Evolutionary conservation across 2,113 vertebrate species (phyloP), one percentile per base, ranked within the genome.

Genomic region (Psephotus haematonotus): DNA sequence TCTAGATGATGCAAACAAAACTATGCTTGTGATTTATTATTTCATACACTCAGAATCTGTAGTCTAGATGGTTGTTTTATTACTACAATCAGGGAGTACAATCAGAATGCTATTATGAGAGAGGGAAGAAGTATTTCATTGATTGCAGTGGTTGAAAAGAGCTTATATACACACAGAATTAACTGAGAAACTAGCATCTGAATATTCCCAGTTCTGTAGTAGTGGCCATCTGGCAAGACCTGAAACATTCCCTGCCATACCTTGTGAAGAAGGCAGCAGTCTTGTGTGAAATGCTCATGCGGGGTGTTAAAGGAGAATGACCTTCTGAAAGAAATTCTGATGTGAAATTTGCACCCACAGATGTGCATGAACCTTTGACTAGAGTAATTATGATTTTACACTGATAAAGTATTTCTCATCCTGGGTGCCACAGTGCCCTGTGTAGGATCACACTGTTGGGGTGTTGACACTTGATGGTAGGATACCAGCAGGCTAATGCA

Each of bases 21-120:
- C 64, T n/a, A 68, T 41, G 19, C 64, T 75, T 92, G 31, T 94
- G 86, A 92, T 94, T 93, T 81, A 88, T 94, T 95, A 92, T 96
- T 95, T 4, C 17, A 0, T 11, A 52, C 31, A 7, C 4, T 60
- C 24, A 68, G 80, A 28, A 72, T 84, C 70, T 79, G 68, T 82
- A 78, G 69, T 35, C 57, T 59, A 35, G 57, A 33, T 57, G 55
- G 55, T 57, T 13, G 12, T 57, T 57, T 57, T 57, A 57, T 43
- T 46, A 4, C 3, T n/a, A 9, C n/a, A 31, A 4, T 41, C 6
- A 53, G 50, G 76, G 41, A 49, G 9, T n/a, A 59, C 20, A 35
- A 35, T 35, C 33, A 35, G 57, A 49, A 50, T 46, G 4, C 3
- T 41, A 13, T 37, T n/a, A 4, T 46, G 5, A 59, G 55, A 82